phyloP scores from a whole-genome alignment of 2,113 vertebrate species.

The Megaleporinus macrocephalus region DNA sequence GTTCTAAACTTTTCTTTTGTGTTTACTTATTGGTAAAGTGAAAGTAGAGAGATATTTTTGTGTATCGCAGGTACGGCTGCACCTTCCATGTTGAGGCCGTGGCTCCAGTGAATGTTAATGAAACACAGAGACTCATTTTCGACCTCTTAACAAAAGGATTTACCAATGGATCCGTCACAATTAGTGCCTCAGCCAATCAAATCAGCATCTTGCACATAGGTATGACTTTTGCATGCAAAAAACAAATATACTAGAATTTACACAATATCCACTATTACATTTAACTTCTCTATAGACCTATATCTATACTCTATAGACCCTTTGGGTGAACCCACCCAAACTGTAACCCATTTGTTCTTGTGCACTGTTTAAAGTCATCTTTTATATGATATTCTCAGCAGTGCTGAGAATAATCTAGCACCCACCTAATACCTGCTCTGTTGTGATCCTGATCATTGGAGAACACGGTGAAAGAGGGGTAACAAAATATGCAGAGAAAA shows the following conservation, averaged over 20 bases:
- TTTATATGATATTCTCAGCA: too few species aligned
- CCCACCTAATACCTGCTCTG: too few species aligned
- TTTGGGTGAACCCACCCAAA: neutral
- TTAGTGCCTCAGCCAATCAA: slow-evolving; percentile 39
- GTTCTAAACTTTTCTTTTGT: neutral
- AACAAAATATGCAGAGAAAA: too few species aligned
- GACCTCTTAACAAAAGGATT: slow-evolving; percentile 55
- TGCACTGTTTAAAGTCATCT: too few species aligned
- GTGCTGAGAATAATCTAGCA: too few species aligned
- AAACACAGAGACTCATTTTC: slow-evolving; percentile 37
- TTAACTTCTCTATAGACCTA: neutral
- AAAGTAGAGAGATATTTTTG: neutral
- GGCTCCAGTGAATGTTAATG: slow-evolving; percentile 13
- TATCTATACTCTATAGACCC: neutral
- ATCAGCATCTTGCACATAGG: slow-evolving; percentile 65
- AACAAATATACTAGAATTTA: neutral
- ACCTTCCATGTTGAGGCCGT: slow-evolving; percentile 67
- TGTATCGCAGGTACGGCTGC: slow-evolving; percentile 63
- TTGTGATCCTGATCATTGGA: too few species aligned
- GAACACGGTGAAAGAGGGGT: too few species aligned
- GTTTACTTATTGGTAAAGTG: neutral
- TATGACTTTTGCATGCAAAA: slow-evolving; percentile 31
- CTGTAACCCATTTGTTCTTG: too few species aligned
- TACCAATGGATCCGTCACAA: slow-evolving; percentile 47
- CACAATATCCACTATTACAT: neutral